Percentiles rank a stretch among this genome's conserved stretches.
phyloP scores from a whole-genome alignment of 2,113 vertebrate species.

The Pterophyllum scalare region DNA sequence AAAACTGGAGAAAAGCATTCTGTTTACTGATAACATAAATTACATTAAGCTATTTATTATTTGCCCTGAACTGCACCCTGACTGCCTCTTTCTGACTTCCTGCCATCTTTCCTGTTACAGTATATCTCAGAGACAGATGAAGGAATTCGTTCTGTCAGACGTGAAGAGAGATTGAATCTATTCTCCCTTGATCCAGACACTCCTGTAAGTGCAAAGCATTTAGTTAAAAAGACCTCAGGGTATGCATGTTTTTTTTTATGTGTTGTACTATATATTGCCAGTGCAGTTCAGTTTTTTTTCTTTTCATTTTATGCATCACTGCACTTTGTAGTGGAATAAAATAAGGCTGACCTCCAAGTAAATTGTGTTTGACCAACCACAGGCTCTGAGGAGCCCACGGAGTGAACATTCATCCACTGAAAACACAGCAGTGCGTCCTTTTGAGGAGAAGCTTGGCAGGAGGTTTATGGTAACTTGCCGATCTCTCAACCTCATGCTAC shows the following conservation, averaged over 20 bases:
- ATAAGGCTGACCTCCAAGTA: background rate
- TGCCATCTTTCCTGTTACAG: slow-evolving; percentile 67
- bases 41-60: background rate
- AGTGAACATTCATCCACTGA: slow-evolving; percentile 81
- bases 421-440: slow-evolving; percentile 81
- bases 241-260: no score
- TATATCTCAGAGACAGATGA: slow-evolving; percentile 96
- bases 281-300: background rate
- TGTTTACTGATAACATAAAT: background rate
- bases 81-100: slow-evolving; percentile 3
- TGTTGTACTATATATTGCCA: background rate
- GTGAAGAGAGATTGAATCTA: slow-evolving; percentile 89
- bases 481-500: slow-evolving; percentile 90
- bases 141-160: slow-evolving; percentile 85
- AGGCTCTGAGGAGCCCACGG: slow-evolving; percentile 88
- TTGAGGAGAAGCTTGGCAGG: slow-evolving; percentile 91
- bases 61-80: background rate
- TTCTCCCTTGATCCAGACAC: slow-evolving; percentile 96
- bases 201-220: slow-evolving; percentile 80
- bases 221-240: background rate
- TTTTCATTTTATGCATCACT: background rate
- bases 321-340: background rate
- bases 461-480: slow-evolving; percentile 90
- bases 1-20: background rate
- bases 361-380: slow-evolving; percentile 1